Percentiles rank a stretch among this genome's conserved stretches.
Conservation (phyloP, 1,140 invertebrate genomes). For the Trialeurodes vaporariorum region DNA sequence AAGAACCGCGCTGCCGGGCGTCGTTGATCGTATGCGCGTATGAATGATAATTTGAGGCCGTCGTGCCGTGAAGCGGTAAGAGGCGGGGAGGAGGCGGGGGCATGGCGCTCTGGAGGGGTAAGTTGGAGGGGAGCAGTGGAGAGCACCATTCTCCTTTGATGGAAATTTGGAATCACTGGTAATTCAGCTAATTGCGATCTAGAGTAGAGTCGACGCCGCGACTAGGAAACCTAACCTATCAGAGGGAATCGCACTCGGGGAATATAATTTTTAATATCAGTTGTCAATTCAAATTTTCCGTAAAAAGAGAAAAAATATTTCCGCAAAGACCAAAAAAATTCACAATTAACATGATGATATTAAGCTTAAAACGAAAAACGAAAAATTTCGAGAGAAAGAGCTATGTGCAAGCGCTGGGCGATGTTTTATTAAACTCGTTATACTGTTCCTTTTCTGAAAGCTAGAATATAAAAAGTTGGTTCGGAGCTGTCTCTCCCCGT, state of each 20-base stretch:
- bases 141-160: neutral
- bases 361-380: neutral
- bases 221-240: neutral
- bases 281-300: neutral
- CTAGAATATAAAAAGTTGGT: slow-evolving; percentile 1
- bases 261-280: too few species aligned
- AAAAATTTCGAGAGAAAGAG: neutral
- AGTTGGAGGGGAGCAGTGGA: neutral
- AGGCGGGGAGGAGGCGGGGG: neutral
- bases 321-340: neutral
- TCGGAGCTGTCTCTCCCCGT: neutral
- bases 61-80: neutral
- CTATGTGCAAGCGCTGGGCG: neutral
- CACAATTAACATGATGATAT: slow-evolving; percentile 1
- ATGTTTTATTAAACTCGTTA: slow-evolving; percentile 1
- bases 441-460: neutral
- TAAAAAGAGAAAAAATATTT: neutral
- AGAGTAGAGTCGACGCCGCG: neutral
- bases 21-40: too few species aligned
- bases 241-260: too few species aligned
- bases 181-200: neutral
- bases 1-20: too few species aligned
- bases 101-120: neutral
- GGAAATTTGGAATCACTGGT: neutral
- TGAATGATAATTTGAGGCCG: neutral